Base-by-base conservation (phyloP, 2,888 invertebrate genomes). In the Scaptomyza reducta region DNA sequence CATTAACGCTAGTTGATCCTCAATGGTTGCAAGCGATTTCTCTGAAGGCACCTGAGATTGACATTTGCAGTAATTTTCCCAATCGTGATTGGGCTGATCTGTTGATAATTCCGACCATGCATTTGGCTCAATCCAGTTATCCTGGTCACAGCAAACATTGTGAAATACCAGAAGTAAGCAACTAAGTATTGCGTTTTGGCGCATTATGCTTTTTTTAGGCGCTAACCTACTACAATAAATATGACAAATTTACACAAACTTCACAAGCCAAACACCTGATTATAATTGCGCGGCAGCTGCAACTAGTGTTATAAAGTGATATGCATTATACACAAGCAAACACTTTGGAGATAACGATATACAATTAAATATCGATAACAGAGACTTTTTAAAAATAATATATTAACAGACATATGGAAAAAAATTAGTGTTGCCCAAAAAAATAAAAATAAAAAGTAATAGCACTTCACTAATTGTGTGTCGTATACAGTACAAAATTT, bases 1-100 rank as follows among this genome's bases (percentile, higher is more conserved):
- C 7, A 70, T 71, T 2, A 90, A 67, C 3, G 90, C 80, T 6
- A 87, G 68, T 22, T 63, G 70, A 56, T 90, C 83, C 41, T 81
- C 82, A 3, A 62, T 44, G 16, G 40, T 44, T 9, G 57, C 80
- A 1, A 54, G 25, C 11, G 85, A 59, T 29, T 62, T 63, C 0
- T 55, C 63, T 6, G 46, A 22, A 16, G 11, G 16, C 13, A 22
- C 29, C 6, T 47, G 61, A 13, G 47, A 59, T 38, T 50, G 55
- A 14, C 76, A 76, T 44, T 41, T 33, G 31, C 82, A 81, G 6
- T 50, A 47, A 6, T 65, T 57, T 6, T 35, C 51, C 25, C 7
- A 49, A 35, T 31, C 45, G 6, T 16, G 6, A 49, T 27, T n/a
- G 3, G 16, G 40, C 6, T 57, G 47, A 7, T 31, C 38, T 16